A percentile compares a stretch with the other conserved stretches of the same genome.
Evolutionary conservation across 2,888 invertebrate species (phyloP).

Genomic region (Microchrysa polita): DNA sequence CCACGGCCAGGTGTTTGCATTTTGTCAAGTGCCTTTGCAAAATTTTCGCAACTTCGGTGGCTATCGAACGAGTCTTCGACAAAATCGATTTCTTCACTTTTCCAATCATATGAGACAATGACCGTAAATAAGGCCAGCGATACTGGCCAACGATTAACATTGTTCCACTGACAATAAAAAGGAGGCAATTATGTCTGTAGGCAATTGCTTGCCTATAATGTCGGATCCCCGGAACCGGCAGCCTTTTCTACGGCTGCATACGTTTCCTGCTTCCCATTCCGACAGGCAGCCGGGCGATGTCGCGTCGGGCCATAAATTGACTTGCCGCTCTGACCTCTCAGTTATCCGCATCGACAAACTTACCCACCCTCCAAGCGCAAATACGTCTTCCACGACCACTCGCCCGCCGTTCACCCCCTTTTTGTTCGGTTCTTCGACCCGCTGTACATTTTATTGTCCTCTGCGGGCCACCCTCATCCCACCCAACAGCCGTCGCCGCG

Average conservation of each 20-base stretch:
- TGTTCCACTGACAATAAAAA: constrained; percentile 13
- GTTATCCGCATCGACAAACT: background rate
- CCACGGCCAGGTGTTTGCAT: background rate
- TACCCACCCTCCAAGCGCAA: background rate
- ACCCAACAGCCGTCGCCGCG: too few species aligned
- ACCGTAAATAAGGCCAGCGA: constrained; percentile 25
- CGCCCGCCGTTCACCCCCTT: background rate
- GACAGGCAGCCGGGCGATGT: background rate
- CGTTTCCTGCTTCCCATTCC: background rate
- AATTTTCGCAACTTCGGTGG: background rate
- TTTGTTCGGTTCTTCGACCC: background rate
- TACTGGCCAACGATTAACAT: background rate
- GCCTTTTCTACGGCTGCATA: background rate
- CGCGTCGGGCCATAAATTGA: background rate
- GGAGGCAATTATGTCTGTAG: constrained; percentile 34
- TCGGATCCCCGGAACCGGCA: constrained; percentile 7
- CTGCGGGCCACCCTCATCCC: background rate
- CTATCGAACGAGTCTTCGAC: background rate
- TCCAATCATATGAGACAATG: constrained; percentile 18
- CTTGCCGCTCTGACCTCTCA: background rate
- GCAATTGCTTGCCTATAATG: constrained; percentile 28
- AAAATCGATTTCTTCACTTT: constrained; percentile 25
- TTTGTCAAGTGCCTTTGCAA: background rate
- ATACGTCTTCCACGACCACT: background rate
- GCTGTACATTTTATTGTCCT: background rate